These are phyloP conservation scores for Drosophila picticornis DNA, from an alignment of 2,888 invertebrate species.

Conservation along the genomic window DNA sequence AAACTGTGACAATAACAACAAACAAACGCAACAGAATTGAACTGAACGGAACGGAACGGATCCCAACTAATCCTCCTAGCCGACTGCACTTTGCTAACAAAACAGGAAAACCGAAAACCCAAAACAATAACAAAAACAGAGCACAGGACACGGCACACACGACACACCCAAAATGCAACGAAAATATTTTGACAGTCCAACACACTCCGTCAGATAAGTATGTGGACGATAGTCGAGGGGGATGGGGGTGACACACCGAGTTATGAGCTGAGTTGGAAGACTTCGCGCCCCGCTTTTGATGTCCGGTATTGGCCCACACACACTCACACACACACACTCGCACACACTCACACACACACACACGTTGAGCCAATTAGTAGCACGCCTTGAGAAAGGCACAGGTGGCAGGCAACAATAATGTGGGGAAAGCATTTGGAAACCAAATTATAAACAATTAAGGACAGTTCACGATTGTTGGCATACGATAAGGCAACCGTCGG, in stretches of 20 bases:
- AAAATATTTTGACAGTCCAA: conserved; percentile 78
- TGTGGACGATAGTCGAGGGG: not conserved
- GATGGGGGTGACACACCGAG: conserved; percentile 45
- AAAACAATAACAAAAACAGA: conserved; percentile 42
- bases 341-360: not conserved
- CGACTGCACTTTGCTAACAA: conserved; percentile 74
- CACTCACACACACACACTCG: not conserved
- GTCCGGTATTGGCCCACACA: conserved; percentile 49
- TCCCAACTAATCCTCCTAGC: conserved; percentile 69
- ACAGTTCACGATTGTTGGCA: conserved; percentile 59
- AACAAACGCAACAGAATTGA: conserved; percentile 41
- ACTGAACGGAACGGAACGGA: conserved; percentile 30
- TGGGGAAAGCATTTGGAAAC: conserved; percentile 42
- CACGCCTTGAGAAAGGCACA: conserved; percentile 79
- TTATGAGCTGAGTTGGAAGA: conserved; percentile 46
- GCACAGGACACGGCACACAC: conserved; percentile 58
- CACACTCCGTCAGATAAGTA: conserved; percentile 35
- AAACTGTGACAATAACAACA: conserved; percentile 74
- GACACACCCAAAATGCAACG: conserved; percentile 78
- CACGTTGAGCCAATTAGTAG: conserved; percentile 71
- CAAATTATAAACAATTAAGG: conserved; percentile 82
- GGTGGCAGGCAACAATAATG: conserved; percentile 36
- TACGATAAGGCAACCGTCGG: conserved; percentile 54
- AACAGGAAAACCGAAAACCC: conserved; percentile 55
- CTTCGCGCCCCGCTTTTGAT: conserved; percentile 58